A percentile compares a stretch with the other conserved stretches of the same genome.
These are phyloP conservation scores for Eutolmus rufibarbis DNA, from an alignment of 2,888 invertebrate species.

Conservation along the genomic window DNA sequence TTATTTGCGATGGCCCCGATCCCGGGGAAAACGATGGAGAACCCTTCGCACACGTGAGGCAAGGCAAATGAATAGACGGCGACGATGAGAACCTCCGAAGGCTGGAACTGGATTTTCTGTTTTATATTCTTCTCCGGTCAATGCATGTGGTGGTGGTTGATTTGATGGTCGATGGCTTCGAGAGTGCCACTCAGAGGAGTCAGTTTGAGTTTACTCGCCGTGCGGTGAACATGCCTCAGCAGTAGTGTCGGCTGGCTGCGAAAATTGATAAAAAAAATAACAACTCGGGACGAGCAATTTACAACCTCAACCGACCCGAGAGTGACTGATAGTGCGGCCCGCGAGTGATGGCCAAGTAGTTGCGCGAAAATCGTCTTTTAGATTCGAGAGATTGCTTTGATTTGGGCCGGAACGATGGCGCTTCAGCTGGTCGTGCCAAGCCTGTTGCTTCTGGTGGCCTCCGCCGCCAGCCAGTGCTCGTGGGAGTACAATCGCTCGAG, in stretches of 20 bases:
- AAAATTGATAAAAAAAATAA: background rate
- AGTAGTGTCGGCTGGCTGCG: background rate
- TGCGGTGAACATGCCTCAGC: conserved; percentile 60
- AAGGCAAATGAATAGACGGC: background rate
- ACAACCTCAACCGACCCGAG: background rate
- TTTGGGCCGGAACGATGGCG: background rate
- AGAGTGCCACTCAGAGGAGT: conserved; percentile 58
- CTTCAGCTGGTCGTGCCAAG: background rate
- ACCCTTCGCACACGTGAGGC: conserved; percentile 20
- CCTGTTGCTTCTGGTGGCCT: background rate
- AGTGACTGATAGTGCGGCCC: background rate
- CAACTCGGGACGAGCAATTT: background rate
- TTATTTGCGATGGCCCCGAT: conserved; percentile 21
- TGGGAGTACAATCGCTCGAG: conserved; percentile 62
- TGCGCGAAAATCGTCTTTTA: background rate
- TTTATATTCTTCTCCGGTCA: conserved; percentile 35
- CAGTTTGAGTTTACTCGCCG: conserved; percentile 63
- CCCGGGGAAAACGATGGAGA: background rate
- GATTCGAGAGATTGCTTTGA: background rate
- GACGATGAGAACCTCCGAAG: conserved; percentile 6
- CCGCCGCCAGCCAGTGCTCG: conserved; percentile 56
- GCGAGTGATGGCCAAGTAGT: background rate
- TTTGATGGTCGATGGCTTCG: conserved; percentile 59
- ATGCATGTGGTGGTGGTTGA: conserved; percentile 32
- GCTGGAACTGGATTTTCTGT: conserved; percentile 16